A percentile compares a stretch with the other conserved stretches of the same genome.
phyloP scores from a whole-genome alignment of 2,888 invertebrate species.

The Altica lythri region DNA sequence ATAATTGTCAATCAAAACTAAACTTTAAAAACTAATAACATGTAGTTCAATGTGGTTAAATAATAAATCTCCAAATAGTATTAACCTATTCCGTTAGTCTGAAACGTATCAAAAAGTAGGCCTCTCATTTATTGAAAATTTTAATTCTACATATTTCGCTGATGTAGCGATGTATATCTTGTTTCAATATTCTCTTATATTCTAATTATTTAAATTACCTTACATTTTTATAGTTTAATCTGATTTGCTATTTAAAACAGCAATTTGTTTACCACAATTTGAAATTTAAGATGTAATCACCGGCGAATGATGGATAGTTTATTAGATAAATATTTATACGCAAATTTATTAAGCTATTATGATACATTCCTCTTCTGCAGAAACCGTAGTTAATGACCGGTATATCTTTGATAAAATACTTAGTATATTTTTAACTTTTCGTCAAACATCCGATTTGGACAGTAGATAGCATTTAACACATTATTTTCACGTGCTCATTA shows the following conservation, averaged over 20 bases:
- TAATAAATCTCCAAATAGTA: too few species aligned
- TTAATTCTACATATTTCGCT: too few species aligned
- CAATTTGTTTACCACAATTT: slow-evolving; percentile 12
- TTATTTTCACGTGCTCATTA: too few species aligned
- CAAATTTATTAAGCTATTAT: slow-evolving; percentile 13
- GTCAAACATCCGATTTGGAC: too few species aligned
- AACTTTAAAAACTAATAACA: too few species aligned
- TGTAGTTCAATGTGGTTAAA: too few species aligned
- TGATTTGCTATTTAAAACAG: slow-evolving; percentile 10
- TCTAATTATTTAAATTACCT: slow-evolving; percentile 10
- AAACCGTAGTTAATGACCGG: slow-evolving; percentile 7
- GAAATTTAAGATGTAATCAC: slow-evolving; percentile 14
- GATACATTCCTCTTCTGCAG: slow-evolving; percentile 8
- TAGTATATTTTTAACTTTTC: slow-evolving; percentile 4
- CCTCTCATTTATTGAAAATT: too few species aligned
- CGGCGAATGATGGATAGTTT: slow-evolving; percentile 14
- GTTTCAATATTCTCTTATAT: slow-evolving; percentile 3
- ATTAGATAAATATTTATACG: slow-evolving; percentile 14
- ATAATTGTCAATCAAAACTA: too few species aligned
- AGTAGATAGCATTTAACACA: too few species aligned
- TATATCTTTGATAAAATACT: slow-evolving; percentile 1
- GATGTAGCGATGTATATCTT: slow-evolving; percentile 3
- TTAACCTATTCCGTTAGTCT: too few species aligned
- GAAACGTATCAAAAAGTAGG: too few species aligned
- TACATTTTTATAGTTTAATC: not conserved